These are phyloP conservation scores for Leucoraja erinaceus DNA, from an alignment of 2,113 vertebrate species.

Conservation along the genomic window DNA sequence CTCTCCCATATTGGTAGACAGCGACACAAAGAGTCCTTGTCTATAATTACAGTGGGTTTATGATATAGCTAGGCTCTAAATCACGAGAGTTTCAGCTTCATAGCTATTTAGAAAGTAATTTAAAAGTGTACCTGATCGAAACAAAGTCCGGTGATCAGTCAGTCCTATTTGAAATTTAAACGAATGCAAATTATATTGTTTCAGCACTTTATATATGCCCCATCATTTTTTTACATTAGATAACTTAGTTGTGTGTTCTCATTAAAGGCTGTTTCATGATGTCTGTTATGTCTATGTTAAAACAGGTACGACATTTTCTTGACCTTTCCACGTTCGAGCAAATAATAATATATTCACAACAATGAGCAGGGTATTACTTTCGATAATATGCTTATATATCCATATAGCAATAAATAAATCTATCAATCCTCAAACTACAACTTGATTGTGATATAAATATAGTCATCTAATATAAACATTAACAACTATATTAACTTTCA, in stretches of 20 bases:
- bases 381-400: too few relatives aligned
- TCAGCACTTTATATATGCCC: neutral
- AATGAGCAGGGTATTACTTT: neutral
- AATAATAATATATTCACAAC: neutral
- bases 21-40: slow-evolving; percentile 39
- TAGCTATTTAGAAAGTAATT: neutral
- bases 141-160: neutral
- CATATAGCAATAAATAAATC: too few relatives aligned
- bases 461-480: too few relatives aligned
- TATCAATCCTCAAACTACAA: too few relatives aligned
- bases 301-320: neutral
- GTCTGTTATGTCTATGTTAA: neutral
- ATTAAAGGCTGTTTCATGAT: neutral
- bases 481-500: too few relatives aligned
- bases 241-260: neutral
- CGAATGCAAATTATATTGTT: neutral
- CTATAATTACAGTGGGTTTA: slow-evolving; percentile 15
- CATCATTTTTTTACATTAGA: neutral
- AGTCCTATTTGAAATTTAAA: neutral
- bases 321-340: too few relatives aligned
- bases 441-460: too few relatives aligned
- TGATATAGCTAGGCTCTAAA: neutral
- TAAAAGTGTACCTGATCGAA: neutral
- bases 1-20: slow-evolving; percentile 41
- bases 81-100: neutral